Evolutionary conservation across 2,797 vertebrate species (phyloP).

Genomic region (Morelia viridis): DNA sequence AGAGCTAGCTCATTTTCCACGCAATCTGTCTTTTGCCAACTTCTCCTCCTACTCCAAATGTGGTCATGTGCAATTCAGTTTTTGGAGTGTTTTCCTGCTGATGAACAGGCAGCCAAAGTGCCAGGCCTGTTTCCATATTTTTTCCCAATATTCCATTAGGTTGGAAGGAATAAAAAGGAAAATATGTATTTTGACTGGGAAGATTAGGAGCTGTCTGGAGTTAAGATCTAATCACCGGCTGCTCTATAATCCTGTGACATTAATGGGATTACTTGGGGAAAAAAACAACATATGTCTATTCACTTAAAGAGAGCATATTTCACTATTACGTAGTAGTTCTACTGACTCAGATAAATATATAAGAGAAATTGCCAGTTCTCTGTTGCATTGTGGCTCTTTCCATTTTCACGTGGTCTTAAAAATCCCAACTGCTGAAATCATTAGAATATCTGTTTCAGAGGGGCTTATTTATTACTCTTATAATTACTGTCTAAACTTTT

Average conservation of each 20-base stretch:
- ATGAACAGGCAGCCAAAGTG: too few species aligned
- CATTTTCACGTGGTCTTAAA: not conserved
- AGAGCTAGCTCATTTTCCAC: too few species aligned
- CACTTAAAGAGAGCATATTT: not conserved
- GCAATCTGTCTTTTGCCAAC: too few species aligned
- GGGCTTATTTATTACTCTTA: not conserved
- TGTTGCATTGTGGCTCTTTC: not conserved
- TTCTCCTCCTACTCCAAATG: too few species aligned
- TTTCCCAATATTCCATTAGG: not conserved
- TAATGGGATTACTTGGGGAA: not conserved
- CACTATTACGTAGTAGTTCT: not conserved
- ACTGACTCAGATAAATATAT: not conserved
- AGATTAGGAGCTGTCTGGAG: not conserved
- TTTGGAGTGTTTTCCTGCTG: too few species aligned
- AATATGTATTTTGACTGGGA: not conserved
- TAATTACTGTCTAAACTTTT: not conserved
- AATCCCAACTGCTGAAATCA: slow-evolving; percentile 4
- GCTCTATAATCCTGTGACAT: not conserved
- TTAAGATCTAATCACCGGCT: not conserved
- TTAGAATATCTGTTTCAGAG: not conserved
- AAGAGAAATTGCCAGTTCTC: not conserved
- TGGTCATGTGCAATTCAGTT: too few species aligned
- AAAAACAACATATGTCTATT: not conserved
- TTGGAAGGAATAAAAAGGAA: not conserved
- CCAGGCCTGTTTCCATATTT: not conserved